Conservation (phyloP, 2,797 vertebrate species). For the Tiaroga cobitis region DNA sequence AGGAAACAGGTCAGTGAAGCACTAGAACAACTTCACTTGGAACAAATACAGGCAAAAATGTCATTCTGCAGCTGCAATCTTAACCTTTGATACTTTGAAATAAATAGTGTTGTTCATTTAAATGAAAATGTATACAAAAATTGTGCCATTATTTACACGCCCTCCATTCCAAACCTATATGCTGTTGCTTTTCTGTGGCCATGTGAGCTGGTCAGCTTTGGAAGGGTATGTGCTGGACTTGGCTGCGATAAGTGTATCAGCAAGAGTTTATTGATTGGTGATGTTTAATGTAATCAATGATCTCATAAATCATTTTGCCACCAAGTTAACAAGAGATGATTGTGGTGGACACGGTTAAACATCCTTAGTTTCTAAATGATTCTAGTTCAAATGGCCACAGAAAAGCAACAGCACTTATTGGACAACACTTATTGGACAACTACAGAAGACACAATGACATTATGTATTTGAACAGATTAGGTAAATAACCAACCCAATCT, state of each 20-base stretch:
- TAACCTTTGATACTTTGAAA: neutral
- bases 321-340: slow-evolving; percentile 4
- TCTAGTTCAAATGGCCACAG: neutral
- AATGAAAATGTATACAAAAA: neutral
- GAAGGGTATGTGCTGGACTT: slow-evolving; percentile 1
- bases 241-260: slow-evolving; percentile 12
- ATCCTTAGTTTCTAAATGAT: neutral
- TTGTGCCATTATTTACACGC: no score
- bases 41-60: slow-evolving; percentile 10
- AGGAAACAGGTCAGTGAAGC: slow-evolving; percentile 28
- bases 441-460: neutral
- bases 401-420: no score
- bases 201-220: slow-evolving; percentile 2
- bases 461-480: neutral
- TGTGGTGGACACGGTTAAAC: neutral
- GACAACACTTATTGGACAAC: neutral
- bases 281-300: slow-evolving; percentile 30
- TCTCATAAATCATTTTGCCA: slow-evolving; percentile 7
- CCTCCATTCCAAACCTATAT: neutral
- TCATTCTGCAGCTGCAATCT: neutral
- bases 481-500: neutral
- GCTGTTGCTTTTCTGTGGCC: neutral
- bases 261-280: slow-evolving; percentile 27
- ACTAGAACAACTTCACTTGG: slow-evolving; percentile 5
- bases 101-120: neutral